Conservation (phyloP, 2,113 vertebrate species). For the Pagrus major region DNA sequence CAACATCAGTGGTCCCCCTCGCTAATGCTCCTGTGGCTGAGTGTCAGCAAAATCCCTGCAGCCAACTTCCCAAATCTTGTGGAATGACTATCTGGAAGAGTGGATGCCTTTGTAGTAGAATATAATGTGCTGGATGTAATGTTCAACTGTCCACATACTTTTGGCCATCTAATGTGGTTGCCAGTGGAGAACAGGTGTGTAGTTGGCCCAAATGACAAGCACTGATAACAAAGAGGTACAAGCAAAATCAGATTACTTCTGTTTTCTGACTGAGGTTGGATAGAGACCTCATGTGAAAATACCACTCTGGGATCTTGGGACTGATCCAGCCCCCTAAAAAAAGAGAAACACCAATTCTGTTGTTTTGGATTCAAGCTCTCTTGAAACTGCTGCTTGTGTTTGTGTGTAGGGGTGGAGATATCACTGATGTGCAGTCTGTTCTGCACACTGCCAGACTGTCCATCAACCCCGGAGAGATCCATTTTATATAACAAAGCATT, state of each 20-base stretch:
- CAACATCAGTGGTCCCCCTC: neutral
- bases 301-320: constrained; percentile 26
- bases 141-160: neutral
- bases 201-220: neutral
- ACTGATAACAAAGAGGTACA: neutral
- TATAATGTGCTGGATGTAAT: neutral
- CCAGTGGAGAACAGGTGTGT: neutral
- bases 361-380: constrained; percentile 11
- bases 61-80: neutral
- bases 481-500: constrained; percentile 68
- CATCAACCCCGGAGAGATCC: constrained; percentile 56
- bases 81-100: neutral
- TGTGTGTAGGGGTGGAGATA: constrained; percentile 44
- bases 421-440: constrained; percentile 52
- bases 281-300: neutral
- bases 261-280: neutral
- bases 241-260: neutral
- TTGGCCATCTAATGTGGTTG: neutral
- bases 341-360: neutral
- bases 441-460: constrained; percentile 50
- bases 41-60: neutral
- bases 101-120: neutral
- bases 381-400: constrained; percentile 26
- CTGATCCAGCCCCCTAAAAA: neutral
- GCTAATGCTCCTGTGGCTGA: neutral